phyloP scores from a whole-genome alignment of 2,797 vertebrate genomes.

The Ptychobarbus kaznakovi region DNA sequence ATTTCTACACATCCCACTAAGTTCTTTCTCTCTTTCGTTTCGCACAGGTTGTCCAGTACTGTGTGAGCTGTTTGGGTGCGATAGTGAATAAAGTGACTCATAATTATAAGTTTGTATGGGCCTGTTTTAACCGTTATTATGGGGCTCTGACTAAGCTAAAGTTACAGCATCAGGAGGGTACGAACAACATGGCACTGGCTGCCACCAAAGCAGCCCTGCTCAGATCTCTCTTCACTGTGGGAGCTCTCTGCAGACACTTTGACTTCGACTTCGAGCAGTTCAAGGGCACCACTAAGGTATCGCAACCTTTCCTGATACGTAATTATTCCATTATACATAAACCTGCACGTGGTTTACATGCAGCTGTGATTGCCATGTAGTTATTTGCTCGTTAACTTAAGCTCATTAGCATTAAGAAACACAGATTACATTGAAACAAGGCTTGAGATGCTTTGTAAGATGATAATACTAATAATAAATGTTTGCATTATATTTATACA shows the following conservation, averaged over 20 bases:
- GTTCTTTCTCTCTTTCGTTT: background rate
- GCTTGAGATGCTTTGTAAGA: too few species aligned
- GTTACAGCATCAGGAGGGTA: conserved; percentile 92
- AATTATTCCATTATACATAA: background rate
- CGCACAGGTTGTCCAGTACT: conserved; percentile 93
- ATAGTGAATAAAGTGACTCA: conserved; percentile 98
- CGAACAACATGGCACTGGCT: conserved; percentile 88
- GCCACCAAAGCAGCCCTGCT: conserved; percentile 95
- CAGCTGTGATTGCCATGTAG: background rate
- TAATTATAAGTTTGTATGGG: conserved; percentile 98
- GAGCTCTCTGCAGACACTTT: conserved; percentile 95
- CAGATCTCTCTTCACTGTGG: conserved; percentile 96
- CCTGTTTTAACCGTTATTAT: conserved; percentile 97
- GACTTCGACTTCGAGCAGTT: conserved; percentile 96
- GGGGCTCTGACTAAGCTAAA: conserved; percentile 96
- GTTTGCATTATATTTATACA: too few species aligned
- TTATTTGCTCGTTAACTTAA: background rate
- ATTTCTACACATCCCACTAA: background rate
- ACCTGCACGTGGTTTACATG: background rate
- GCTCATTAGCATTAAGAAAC: background rate
- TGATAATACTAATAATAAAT: too few species aligned
- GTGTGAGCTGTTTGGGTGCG: conserved; percentile 96
- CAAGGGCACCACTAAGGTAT: conserved; percentile 93
- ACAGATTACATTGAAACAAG: background rate
- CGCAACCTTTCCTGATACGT: background rate